Conservation (phyloP, 2,888 invertebrate species). For the Helicoverpa assulta region DNA sequence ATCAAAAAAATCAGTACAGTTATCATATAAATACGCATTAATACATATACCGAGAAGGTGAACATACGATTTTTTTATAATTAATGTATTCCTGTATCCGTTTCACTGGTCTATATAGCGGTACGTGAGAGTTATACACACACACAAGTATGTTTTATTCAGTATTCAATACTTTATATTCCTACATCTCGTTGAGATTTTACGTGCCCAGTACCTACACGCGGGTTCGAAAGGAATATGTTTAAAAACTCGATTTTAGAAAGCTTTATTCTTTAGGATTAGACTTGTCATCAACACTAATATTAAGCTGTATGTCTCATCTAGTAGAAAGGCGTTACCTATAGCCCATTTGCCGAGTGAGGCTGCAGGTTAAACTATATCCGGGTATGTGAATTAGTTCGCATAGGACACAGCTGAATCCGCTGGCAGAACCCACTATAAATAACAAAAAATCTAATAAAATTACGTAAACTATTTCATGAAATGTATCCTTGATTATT, state of each 20-base stretch:
- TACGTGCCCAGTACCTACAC: not conserved
- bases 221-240: not conserved
- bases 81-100: not conserved
- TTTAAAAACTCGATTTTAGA: not conserved
- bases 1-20: not conserved
- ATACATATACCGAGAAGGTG: not conserved
- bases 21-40: not conserved
- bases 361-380: no score
- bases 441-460: no score
- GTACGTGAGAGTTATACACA: not conserved
- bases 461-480: no score
- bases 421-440: no score
- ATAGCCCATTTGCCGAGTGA: no score
- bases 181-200: not conserved
- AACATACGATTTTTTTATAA: not conserved
- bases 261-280: not conserved
- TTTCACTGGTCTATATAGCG: not conserved
- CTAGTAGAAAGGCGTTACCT: no score
- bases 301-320: no score
- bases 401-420: no score
- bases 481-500: no score
- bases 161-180: not conserved
- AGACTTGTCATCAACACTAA: no score
- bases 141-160: not conserved
- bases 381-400: no score